Evolutionary conservation across 2,888 invertebrate species (phyloP).

Genomic region (Diadegma fenestrale): DNA sequence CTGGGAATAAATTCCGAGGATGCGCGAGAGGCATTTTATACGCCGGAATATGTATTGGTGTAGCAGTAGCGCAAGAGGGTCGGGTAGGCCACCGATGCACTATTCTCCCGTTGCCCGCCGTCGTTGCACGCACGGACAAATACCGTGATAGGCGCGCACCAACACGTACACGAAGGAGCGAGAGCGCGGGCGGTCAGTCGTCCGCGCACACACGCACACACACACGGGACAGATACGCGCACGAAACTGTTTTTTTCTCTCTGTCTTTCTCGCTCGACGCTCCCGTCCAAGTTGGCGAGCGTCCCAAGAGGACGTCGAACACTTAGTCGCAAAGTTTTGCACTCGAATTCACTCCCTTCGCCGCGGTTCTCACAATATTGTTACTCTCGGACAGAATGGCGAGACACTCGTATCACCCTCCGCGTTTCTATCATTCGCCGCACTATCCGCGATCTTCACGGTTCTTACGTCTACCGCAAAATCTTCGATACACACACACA

Average conservation of each 20-base stretch:
- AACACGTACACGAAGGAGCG: not conserved
- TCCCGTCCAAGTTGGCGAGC: conserved; percentile 76
- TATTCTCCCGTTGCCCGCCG: conserved; percentile 51
- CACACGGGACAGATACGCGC: conserved; percentile 26
- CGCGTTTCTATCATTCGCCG: not conserved
- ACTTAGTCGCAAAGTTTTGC: conserved; percentile 50
- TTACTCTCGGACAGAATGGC: conserved; percentile 6
- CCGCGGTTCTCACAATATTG: conserved; percentile 6
- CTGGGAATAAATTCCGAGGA: conserved; percentile 53
- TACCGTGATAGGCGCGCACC: not conserved
- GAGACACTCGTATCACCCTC: not conserved
- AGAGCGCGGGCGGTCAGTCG: conserved; percentile 16
- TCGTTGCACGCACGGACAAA: conserved; percentile 67
- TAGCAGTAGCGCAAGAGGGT: conserved; percentile 26
- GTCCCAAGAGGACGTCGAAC: conserved; percentile 77
- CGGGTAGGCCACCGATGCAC: conserved; percentile 60
- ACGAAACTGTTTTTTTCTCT: conserved; percentile 22
- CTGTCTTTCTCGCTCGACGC: conserved; percentile 61
- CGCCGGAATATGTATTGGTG: conserved; percentile 55
- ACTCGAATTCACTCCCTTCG: conserved; percentile 41
- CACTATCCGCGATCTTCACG: conserved; percentile 5
- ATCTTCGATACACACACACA: conserved; percentile 44
- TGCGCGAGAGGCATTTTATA: conserved; percentile 66
- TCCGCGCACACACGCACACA: conserved; percentile 32
- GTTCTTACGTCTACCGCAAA: conserved; percentile 35